A percentile compares a stretch with the other conserved stretches of the same genome.
Evolutionary conservation across 2,113 vertebrate genomes (phyloP).

Genomic region (Cebidichthys violaceus): DNA sequence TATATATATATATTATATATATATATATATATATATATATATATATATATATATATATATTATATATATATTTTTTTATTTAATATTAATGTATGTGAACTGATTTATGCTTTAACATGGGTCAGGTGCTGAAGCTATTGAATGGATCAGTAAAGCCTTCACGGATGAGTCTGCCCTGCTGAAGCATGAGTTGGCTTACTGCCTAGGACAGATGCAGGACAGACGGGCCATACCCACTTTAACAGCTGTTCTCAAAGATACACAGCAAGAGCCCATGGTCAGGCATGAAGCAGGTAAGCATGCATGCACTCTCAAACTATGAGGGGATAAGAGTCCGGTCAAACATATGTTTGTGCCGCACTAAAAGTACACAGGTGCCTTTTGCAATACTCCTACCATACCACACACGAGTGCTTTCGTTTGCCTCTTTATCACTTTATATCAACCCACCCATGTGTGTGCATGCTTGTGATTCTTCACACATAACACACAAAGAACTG

Average conservation of each 20-base stretch:
- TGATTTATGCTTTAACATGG: too few relatives aligned
- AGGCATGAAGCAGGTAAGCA: slow-evolving; percentile 93
- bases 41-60: too few relatives aligned
- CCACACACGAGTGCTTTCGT: not conserved
- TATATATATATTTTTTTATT: too few relatives aligned
- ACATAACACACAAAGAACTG: too few relatives aligned
- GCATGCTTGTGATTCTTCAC: not conserved
- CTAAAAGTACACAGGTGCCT: too few relatives aligned
- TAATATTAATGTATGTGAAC: too few relatives aligned
- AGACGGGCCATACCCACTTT: slow-evolving; percentile 86
- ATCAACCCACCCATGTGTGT: not conserved
- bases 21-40: too few relatives aligned
- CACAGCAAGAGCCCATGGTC: slow-evolving; percentile 92
- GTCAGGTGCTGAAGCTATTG: slow-evolving; percentile 81
- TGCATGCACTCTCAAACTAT: not conserved
- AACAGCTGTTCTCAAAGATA: slow-evolving; percentile 84
- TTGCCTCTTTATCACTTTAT: too few relatives aligned
- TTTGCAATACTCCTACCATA: not conserved
- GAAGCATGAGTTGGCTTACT: slow-evolving; percentile 96
- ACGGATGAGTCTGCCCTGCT: slow-evolving; percentile 89
- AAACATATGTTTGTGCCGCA: not conserved
- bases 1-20: too few relatives aligned
- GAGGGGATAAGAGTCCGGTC: not conserved
- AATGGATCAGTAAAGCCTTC: slow-evolving; percentile 92
- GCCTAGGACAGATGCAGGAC: slow-evolving; percentile 96